Evolutionary conservation across 2,888 invertebrate species (phyloP).

Genomic region (Heliconius ethilla): DNA sequence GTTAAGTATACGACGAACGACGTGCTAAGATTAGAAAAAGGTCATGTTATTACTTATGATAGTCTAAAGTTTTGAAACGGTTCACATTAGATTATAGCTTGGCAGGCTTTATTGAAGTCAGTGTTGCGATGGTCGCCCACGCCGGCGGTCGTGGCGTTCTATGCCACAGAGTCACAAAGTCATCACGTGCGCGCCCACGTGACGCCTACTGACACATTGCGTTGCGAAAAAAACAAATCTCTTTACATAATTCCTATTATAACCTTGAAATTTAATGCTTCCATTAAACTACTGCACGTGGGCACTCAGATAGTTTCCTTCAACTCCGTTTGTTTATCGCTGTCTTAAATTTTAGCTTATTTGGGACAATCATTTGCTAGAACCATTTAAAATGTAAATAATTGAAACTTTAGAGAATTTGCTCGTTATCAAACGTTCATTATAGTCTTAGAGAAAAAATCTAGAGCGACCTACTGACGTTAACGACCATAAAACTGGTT

Average conservation of each 20-base stretch:
- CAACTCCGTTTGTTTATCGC: conserved; percentile 67
- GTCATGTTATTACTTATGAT: conserved; percentile 19
- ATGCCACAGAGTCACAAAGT: conserved; percentile 59
- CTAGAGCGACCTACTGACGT: conserved; percentile 53
- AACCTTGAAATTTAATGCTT: conserved; percentile 79
- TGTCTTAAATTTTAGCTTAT: conserved; percentile 47
- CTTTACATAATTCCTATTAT: conserved; percentile 66
- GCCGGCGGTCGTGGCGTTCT: conserved; percentile 66
- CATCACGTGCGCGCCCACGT: conserved; percentile 79
- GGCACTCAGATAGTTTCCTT: conserved; percentile 62
- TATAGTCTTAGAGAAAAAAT: conserved; percentile 47
- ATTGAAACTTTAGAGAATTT: conserved; percentile 47
- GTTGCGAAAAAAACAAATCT: conserved; percentile 79
- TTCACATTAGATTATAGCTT: conserved; percentile 28
- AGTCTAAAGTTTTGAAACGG: conserved; percentile 17
- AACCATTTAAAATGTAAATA: conserved; percentile 37
- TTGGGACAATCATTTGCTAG: conserved; percentile 39
- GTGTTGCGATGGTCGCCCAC: conserved; percentile 71
- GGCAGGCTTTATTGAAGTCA: conserved; percentile 48
- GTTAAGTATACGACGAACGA: conserved; percentile 32
- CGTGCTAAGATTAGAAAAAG: conserved; percentile 34
- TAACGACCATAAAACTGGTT: conserved; percentile 51
- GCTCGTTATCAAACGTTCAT: conserved; percentile 46
- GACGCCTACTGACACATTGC: conserved; percentile 74
- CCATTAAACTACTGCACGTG: conserved; percentile 72